phyloP scores from a whole-genome alignment of 30 jellyfish, hydroid and myxozoan species.

The Chrysaora quinquecirrha region DNA sequence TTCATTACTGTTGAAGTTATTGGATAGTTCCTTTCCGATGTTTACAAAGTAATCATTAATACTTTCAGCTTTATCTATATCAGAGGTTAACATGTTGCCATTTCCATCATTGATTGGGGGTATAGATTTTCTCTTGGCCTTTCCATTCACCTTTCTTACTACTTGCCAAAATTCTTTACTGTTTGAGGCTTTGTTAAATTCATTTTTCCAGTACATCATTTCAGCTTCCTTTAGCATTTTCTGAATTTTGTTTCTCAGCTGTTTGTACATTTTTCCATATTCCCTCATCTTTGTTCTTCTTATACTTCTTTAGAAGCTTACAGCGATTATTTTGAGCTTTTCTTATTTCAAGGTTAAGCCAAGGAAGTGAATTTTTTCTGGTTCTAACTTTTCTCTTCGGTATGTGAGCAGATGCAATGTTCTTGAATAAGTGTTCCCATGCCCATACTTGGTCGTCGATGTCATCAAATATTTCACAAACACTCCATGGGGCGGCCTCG shows the following conservation, averaged over 20 bases:
- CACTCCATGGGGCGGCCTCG: slow-evolving; percentile 7
- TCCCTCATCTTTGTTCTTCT: slow-evolving; percentile 13
- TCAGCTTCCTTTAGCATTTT: slow-evolving; percentile 26
- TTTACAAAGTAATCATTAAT: slow-evolving; percentile 13
- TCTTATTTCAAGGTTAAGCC: background rate
- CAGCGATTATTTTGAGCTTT: background rate
- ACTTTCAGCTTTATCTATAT: slow-evolving; percentile 17
- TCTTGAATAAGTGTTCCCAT: background rate
- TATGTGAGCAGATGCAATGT: background rate
- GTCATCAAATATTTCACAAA: slow-evolving; percentile 27
- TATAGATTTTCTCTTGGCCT: background rate
- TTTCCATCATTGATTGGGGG: slow-evolving; percentile 26
- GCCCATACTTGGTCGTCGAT: slow-evolving; percentile 40
- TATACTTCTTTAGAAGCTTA: background rate
- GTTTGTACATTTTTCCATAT: slow-evolving; percentile 7
- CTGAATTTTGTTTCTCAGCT: slow-evolving; percentile 16
- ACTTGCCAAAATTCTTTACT: slow-evolving; percentile 11
- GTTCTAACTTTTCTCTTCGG: background rate
- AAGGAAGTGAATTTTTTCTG: background rate
- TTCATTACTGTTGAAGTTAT: background rate
- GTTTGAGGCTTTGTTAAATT: background rate
- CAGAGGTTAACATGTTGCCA: slow-evolving; percentile 25
- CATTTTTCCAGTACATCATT: slow-evolving; percentile 12
- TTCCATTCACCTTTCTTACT: slow-evolving; percentile 20
- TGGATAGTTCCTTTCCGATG: slow-evolving; percentile 11